Percentiles rank a stretch among this genome's conserved stretches.
Evolutionary conservation across 2,113 vertebrate species (phyloP).

Genomic region (Catharus bicknelli): DNA sequence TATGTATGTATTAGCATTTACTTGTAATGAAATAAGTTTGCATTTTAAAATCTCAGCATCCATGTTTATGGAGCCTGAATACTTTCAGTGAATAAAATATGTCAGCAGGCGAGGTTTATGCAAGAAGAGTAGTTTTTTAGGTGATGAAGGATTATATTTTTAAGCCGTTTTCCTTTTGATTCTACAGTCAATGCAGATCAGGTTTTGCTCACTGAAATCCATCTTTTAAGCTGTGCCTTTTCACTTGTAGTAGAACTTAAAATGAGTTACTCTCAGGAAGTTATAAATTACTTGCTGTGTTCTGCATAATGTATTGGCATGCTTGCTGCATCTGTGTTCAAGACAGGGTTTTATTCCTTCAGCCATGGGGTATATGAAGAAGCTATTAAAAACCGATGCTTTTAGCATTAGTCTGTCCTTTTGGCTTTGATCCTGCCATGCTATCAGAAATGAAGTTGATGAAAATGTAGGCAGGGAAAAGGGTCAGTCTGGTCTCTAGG

Average conservation of each 20-base stretch:
- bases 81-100: background rate
- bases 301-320: constrained; percentile 25
- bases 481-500: background rate
- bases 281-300: constrained; percentile 37
- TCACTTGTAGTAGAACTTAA: background rate
- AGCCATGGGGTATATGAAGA: background rate
- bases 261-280: background rate
- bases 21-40: background rate
- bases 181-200: background rate
- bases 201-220: background rate
- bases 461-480: background rate
- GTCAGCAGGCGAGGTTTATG: background rate
- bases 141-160: background rate
- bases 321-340: background rate
- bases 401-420: background rate
- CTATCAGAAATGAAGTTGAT: background rate
- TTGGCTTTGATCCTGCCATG: background rate
- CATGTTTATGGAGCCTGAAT: background rate
- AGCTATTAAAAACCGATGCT: background rate
- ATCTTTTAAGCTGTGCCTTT: background rate
- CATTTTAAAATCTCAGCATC: background rate
- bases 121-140: background rate
- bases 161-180: background rate
- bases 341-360: background rate
- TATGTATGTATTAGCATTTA: background rate